Evolutionary conservation across 2,888 invertebrate species (phyloP).

Genomic region (Cephus runcator): DNA sequence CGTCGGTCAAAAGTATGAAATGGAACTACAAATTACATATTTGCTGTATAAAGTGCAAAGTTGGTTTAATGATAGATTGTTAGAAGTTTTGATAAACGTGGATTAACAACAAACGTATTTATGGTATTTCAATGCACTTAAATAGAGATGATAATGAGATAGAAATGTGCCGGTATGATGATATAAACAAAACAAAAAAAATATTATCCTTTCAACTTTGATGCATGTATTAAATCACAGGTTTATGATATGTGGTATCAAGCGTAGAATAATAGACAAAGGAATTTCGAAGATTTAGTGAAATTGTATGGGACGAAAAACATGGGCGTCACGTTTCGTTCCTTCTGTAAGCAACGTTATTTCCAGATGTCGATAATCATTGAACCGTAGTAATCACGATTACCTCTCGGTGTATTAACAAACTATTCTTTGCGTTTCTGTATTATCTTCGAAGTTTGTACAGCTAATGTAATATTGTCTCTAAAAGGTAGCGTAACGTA

Average conservation of each 20-base stretch:
- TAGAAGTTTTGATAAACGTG: background rate
- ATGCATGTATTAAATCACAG: background rate
- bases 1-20: background rate
- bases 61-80: background rate
- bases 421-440: background rate
- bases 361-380: background rate
- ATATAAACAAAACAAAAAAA: background rate
- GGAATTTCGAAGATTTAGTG: background rate
- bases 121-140: too few relatives aligned
- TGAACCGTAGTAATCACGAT: background rate
- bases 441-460: background rate
- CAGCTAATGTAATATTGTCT: background rate
- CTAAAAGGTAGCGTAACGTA: background rate
- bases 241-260: background rate
- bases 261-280: background rate
- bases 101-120: background rate
- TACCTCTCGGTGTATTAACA: background rate
- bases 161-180: background rate
- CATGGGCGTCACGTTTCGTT: background rate
- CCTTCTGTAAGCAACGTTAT: background rate
- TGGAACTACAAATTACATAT: background rate
- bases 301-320: background rate
- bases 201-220: background rate
- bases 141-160: background rate
- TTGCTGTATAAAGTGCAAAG: background rate